phyloP scores from a whole-genome alignment of 2,113 vertebrate species.

The Misgurnus anguillicaudatus region DNA sequence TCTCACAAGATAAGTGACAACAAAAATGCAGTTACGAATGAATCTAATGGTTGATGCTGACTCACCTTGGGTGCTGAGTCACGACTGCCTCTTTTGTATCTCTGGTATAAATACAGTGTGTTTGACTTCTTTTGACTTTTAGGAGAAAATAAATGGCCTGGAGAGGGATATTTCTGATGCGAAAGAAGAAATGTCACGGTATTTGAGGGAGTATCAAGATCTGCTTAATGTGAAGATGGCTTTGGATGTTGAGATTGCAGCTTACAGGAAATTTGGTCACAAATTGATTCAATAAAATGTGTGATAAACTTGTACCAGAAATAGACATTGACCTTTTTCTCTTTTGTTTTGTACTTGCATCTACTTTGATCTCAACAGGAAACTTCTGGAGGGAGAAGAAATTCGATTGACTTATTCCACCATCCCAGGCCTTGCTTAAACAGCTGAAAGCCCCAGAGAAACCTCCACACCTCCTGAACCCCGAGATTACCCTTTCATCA shows the following conservation, averaged over 20 bases:
- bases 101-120: not conserved
- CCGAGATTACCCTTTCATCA: not conserved
- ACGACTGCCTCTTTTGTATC: not conserved
- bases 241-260: slow-evolving; percentile 94
- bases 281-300: not conserved
- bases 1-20: not conserved
- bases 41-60: slow-evolving; percentile 22
- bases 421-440: slow-evolving; percentile 63
- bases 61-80: slow-evolving; percentile 10
- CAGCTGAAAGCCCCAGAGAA: slow-evolving; percentile 6
- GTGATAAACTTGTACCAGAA: not conserved
- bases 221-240: slow-evolving; percentile 98
- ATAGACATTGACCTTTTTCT: not conserved
- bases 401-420: slow-evolving; percentile 76
- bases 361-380: slow-evolving; percentile 66
- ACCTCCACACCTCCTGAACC: not conserved
- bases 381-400: slow-evolving; percentile 86
- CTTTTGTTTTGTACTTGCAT: not conserved
- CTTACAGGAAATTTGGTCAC: slow-evolving; percentile 84
- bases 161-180: slow-evolving; percentile 77
- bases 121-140: slow-evolving; percentile 17
- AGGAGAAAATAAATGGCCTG: slow-evolving; percentile 79
- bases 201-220: slow-evolving; percentile 94
- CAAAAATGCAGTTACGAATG: not conserved
- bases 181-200: slow-evolving; percentile 87